Base-by-base conservation (phyloP, 2,797 vertebrate species). In the Neostethus bicornis region DNA sequence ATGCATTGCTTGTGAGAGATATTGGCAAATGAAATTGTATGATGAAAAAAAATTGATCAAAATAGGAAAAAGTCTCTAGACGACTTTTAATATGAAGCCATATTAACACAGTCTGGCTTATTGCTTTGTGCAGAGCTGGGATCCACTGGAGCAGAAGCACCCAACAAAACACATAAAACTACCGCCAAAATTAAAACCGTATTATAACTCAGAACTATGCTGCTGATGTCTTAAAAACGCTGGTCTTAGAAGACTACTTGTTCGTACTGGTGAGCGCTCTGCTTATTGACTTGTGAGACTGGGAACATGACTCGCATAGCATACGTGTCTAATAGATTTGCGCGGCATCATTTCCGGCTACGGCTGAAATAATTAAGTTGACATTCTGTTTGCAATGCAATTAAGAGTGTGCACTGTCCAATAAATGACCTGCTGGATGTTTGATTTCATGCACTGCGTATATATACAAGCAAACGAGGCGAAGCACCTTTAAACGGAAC, bases 361-460 rank as follows among this genome's bases (percentile, higher is more conserved):
- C 25, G 42, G 82, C 75, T 78, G 86, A 86, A 88, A 90, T 92
- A 91, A 91, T 91, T 80, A 91, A 86, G 86, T 87, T 89, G 89
- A 90, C 88, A 85, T 80, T 83, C 79, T 81, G 73, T 81, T 65
- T 70, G 81, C 59, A 57, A 81, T 79, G 74, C 79, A 89, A 87
- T 89, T 87, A 91, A 84, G 80, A 75, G 70, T 24, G 73, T 79
- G 77, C 50, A 66, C 73, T 52, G 84, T 81, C 77, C 85, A 85
- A 80, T 80, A 77, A 79, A 70, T 74, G 86, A 88, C 82, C 78
- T 72, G 85, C 58, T 66, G 66, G 78, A 84, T 83, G 84, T 80
- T 81, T 81, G 86, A 90, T 89, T 88, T 85, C 86, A 88, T 73
- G 83, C 80, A 72, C 69, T 73, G 70, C 19, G 61, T 70, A 62